These are phyloP conservation scores for Sarcophaga subvicina DNA, from an alignment of 2,888 invertebrate species.

Conservation along the genomic window DNA sequence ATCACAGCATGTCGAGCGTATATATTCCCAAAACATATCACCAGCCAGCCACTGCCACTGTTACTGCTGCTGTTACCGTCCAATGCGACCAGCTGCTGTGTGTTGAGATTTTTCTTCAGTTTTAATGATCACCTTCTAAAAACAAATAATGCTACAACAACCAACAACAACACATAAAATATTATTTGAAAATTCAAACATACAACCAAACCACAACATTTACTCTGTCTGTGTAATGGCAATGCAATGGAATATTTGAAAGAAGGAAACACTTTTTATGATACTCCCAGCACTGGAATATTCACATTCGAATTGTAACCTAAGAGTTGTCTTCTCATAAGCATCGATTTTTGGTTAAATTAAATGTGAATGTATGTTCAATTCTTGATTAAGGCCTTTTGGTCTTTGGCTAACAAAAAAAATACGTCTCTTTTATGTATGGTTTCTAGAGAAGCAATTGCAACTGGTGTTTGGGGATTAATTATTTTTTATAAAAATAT, in stretches of 20 bases:
- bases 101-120: constrained; percentile 65
- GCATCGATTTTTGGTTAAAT: constrained; percentile 53
- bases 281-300: constrained; percentile 28
- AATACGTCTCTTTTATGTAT: background rate
- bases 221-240: background rate
- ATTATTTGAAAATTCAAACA: background rate
- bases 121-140: constrained; percentile 67
- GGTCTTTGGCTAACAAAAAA: constrained; percentile 8
- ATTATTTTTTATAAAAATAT: constrained; percentile 59
- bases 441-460: constrained; percentile 19
- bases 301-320: constrained; percentile 42
- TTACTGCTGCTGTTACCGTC: background rate
- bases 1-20: constrained; percentile 66
- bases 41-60: constrained; percentile 9
- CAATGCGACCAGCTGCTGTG: constrained; percentile 64
- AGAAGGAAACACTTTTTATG: constrained; percentile 14
- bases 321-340: constrained; percentile 51
- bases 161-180: background rate
- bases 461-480: constrained; percentile 67
- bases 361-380: constrained; percentile 50
- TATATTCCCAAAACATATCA: constrained; percentile 66
- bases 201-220: background rate
- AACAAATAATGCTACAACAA: constrained; percentile 26
- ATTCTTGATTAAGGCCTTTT: constrained; percentile 50
- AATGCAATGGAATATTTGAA: no score